A percentile compares a stretch with the other conserved stretches of the same genome.
These are phyloP conservation scores for Habropoda laboriosa DNA, from an alignment of 1,140 invertebrate species.

Conservation along the genomic window DNA sequence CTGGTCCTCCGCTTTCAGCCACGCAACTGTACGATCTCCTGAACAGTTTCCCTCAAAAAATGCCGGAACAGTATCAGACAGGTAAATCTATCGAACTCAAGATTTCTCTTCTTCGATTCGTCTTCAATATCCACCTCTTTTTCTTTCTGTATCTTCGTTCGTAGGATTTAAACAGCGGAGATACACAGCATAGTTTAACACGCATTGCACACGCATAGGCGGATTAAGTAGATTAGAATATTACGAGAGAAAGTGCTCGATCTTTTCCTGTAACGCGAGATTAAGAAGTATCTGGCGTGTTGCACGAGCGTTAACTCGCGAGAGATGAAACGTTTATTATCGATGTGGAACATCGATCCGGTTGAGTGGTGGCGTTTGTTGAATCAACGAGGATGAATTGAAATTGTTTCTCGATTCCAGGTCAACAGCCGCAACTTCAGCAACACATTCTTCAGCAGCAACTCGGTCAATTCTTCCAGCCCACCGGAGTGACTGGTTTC, in stretches of 20 bases:
- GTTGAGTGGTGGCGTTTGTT: background rate
- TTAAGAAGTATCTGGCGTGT: background rate
- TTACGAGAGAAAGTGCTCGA: background rate
- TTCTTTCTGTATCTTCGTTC: background rate
- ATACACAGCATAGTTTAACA: no score
- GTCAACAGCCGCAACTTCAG: conserved; percentile 79
- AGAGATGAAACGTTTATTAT: background rate
- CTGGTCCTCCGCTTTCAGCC: conserved; percentile 78
- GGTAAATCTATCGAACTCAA: conserved; percentile 40
- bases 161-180: no score
- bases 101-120: no score
- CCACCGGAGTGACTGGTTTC: conserved; percentile 66
- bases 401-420: conserved; percentile 29
- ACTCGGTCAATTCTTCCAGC: conserved; percentile 71
- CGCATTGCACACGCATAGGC: no score
- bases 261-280: background rate
- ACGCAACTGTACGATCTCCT: conserved; percentile 83
- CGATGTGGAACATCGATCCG: background rate
- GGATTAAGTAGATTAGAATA: background rate
- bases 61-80: conserved; percentile 76
- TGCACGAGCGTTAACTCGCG: background rate
- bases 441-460: conserved; percentile 80
- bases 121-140: no score
- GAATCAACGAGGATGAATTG: background rate
- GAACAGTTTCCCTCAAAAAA: conserved; percentile 81